phyloP scores from a whole-genome alignment of 2,797 vertebrate species.

The Lates japonicus region DNA sequence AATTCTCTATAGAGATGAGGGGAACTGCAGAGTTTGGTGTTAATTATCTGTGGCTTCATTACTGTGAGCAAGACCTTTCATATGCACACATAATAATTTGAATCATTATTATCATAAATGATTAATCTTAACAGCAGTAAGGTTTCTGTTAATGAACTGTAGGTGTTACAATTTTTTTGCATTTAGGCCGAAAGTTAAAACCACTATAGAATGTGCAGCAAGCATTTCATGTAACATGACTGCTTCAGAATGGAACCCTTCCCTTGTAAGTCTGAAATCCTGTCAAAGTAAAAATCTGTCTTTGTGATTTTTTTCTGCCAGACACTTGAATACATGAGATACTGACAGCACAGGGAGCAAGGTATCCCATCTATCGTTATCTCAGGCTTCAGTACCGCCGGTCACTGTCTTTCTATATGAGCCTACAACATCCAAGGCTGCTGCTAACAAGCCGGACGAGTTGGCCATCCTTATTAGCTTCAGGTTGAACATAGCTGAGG shows the following conservation, averaged over 20 bases:
- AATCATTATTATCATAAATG: too few species aligned
- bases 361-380: constrained; percentile 31
- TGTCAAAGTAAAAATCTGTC: not conserved
- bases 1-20: too few species aligned
- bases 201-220: not conserved
- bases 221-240: too few species aligned
- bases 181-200: too few species aligned
- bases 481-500: constrained; percentile 35
- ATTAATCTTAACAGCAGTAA: too few species aligned
- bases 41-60: too few species aligned
- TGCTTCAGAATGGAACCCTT: not conserved
- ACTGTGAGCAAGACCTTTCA: too few species aligned
- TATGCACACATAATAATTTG: too few species aligned
- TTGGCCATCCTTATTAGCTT: constrained; percentile 55
- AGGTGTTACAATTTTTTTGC: too few species aligned
- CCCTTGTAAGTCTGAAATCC: constrained; percentile 9
- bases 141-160: too few species aligned
- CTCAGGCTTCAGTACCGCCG: constrained; percentile 12
- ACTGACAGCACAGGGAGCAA: constrained; percentile 28
- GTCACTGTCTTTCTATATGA: constrained; percentile 41
- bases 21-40: too few species aligned
- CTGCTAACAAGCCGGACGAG: constrained; percentile 62
- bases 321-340: constrained; percentile 2
- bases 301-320: not conserved
- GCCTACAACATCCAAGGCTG: constrained; percentile 37